A percentile compares a stretch with the other conserved stretches of the same genome.
phyloP scores from a whole-genome alignment of 2,888 invertebrate genomes.

The Tiphia femorata region DNA sequence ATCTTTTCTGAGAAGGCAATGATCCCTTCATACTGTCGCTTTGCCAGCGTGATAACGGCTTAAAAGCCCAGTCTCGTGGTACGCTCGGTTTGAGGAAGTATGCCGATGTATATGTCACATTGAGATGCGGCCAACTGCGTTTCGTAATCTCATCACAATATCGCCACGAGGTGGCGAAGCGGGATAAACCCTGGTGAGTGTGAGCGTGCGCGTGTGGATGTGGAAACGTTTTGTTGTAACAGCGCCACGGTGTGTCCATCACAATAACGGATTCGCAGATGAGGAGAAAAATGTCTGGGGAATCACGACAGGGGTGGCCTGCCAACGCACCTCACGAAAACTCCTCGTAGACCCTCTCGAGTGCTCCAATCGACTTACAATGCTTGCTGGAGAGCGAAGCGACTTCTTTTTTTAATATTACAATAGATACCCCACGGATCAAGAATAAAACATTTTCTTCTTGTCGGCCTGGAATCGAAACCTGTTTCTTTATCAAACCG shows the following conservation, averaged over 20 bases:
- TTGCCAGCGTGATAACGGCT: slow-evolving; percentile 35
- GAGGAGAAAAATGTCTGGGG: slow-evolving; percentile 32
- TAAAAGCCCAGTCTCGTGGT: slow-evolving; percentile 34
- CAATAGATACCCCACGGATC: too few relatives aligned
- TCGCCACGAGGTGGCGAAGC: slow-evolving; percentile 65
- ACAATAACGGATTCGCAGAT: slow-evolving; percentile 27
- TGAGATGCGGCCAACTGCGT: slow-evolving; percentile 76
- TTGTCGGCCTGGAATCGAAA: too few relatives aligned
- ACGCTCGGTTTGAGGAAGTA: slow-evolving; percentile 48
- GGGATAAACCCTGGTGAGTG: slow-evolving; percentile 57
- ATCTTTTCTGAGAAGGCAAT: too few relatives aligned
- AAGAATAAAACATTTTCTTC: too few relatives aligned
- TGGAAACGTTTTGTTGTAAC: slow-evolving; percentile 32
- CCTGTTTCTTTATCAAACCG: too few relatives aligned
- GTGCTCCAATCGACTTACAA: too few relatives aligned
- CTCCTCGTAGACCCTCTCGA: too few relatives aligned
- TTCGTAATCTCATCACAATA: slow-evolving; percentile 80
- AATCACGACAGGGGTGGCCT: too few relatives aligned
- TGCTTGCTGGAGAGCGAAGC: too few relatives aligned
- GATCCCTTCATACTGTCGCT: background rate
- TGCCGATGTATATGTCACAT: slow-evolving; percentile 65
- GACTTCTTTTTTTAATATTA: too few relatives aligned
- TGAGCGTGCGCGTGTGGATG: slow-evolving; percentile 21
- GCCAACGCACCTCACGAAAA: too few relatives aligned
- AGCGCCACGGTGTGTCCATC: too few relatives aligned